These are phyloP conservation scores for Hippoglossus stenolepis DNA, from an alignment of 2,113 vertebrate genomes.

Conservation along the genomic window DNA sequence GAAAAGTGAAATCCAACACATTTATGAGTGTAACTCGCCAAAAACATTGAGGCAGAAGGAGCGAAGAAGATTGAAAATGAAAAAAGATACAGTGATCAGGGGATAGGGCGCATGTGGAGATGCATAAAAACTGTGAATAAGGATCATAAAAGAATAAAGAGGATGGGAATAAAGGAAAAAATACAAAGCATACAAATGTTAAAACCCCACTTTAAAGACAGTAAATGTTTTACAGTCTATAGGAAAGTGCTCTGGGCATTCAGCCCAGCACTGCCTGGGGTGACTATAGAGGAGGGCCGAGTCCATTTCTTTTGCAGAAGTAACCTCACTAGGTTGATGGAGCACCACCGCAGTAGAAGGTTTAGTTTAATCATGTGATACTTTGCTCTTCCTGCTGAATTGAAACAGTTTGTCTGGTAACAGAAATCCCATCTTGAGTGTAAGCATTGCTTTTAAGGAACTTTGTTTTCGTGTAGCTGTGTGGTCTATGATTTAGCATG, in stretches of 20 bases:
- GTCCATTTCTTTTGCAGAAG: constrained; percentile 32
- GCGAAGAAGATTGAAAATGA: not conserved
- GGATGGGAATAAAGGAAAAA: constrained; percentile 20
- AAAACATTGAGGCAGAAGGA: constrained; percentile 33
- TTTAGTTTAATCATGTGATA: constrained; percentile 39
- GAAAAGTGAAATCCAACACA: constrained; percentile 18
- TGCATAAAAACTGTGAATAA: constrained; percentile 13
- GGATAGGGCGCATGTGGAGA: not conserved
- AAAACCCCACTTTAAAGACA: constrained; percentile 47
- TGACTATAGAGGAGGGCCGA: constrained; percentile 28
- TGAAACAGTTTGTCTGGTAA: constrained; percentile 19
- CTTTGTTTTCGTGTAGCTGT: not conserved
- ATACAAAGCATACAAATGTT: constrained; percentile 48
- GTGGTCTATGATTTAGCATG: not conserved
- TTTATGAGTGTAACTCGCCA: constrained; percentile 33
- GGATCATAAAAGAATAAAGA: constrained; percentile 45
- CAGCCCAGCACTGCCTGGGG: constrained; percentile 47
- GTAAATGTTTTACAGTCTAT: constrained; percentile 63
- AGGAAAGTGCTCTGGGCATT: constrained; percentile 54
- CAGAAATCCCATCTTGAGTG: not conserved
- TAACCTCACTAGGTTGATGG: constrained; percentile 47
- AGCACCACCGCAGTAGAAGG: constrained; percentile 31
- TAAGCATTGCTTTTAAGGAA: not conserved
- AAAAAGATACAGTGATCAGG: constrained; percentile 6
- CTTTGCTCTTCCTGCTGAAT: constrained; percentile 31